Conservation (phyloP, 2,888 invertebrate genomes). For the Drosophila emarginata region DNA sequence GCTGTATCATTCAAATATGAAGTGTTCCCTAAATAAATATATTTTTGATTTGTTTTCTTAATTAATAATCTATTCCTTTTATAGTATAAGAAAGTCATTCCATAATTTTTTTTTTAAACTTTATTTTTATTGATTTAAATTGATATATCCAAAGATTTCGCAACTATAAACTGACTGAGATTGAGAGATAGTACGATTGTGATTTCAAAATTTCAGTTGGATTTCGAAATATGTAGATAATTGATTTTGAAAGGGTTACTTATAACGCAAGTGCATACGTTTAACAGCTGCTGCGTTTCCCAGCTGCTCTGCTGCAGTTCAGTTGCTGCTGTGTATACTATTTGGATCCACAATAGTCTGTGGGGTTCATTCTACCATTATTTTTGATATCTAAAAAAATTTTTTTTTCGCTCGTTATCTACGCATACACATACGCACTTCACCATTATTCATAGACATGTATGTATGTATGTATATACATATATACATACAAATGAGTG, state of each 20-base stretch:
- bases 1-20: too few relatives aligned
- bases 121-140: too few relatives aligned
- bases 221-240: background rate
- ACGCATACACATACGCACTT: conserved; percentile 36
- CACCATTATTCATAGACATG: background rate
- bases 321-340: conserved; percentile 12
- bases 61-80: too few relatives aligned
- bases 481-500: background rate
- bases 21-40: too few relatives aligned
- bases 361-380: conserved; percentile 32
- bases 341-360: background rate
- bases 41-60: too few relatives aligned
- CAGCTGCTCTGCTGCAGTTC: background rate
- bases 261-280: background rate
- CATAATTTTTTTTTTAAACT: too few relatives aligned
- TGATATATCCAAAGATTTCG: too few relatives aligned
- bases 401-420: conserved; percentile 52
- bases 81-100: too few relatives aligned
- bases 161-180: too few relatives aligned
- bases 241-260: background rate
- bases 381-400: conserved; percentile 50
- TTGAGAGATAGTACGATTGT: too few relatives aligned
- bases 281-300: background rate
- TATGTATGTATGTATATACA: background rate
- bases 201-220: too few relatives aligned